phyloP scores from a whole-genome alignment of 2,888 invertebrate genomes.

The Pyrrhosoma nymphula region DNA sequence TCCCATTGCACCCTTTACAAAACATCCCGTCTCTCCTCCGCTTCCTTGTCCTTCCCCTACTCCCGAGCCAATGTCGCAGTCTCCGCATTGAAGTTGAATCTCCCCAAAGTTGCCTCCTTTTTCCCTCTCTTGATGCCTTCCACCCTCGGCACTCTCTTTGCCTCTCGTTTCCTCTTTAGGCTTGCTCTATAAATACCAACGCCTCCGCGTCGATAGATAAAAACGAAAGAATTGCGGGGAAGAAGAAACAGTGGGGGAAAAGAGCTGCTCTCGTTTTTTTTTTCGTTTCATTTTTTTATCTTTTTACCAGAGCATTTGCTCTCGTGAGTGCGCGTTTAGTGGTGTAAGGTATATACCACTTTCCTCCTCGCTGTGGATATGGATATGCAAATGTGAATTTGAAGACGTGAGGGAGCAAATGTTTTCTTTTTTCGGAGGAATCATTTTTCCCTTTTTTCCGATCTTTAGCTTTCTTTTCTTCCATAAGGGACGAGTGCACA shows the following conservation, averaged over 20 bases:
- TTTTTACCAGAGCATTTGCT: background rate
- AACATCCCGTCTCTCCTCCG: background rate
- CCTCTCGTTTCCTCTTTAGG: background rate
- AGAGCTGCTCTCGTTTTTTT: background rate
- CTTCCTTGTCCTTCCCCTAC: conserved; percentile 1
- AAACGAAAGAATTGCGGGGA: background rate
- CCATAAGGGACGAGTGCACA: background rate
- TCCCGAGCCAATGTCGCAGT: conserved; percentile 30
- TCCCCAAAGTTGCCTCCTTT: background rate
- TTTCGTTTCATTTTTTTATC: background rate
- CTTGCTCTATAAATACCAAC: background rate
- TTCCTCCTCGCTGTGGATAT: background rate
- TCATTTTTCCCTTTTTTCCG: background rate
- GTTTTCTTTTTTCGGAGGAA: background rate
- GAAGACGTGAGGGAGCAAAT: background rate
- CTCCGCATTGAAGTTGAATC: conserved; percentile 40
- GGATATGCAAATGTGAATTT: background rate
- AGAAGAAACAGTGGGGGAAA: background rate
- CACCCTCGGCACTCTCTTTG: background rate
- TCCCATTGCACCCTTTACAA: background rate
- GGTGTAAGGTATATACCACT: background rate
- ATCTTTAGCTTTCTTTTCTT: background rate
- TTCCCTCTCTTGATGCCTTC: background rate
- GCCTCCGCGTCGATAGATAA: background rate
- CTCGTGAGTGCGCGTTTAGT: background rate